Conservation (phyloP, 2,888 invertebrate species). For the Druceiella hillmani region DNA sequence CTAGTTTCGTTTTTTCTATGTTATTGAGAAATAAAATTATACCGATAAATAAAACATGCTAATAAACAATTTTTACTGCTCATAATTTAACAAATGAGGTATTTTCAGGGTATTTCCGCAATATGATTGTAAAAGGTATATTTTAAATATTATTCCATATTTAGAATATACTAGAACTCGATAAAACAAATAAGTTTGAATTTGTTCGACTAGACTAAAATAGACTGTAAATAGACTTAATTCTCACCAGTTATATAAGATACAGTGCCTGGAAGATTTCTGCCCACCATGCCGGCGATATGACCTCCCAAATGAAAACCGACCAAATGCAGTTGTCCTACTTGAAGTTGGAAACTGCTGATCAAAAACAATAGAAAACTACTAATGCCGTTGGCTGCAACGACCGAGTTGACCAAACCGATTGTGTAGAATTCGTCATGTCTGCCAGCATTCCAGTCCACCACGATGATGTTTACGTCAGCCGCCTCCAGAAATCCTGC, state of each 20-base stretch:
- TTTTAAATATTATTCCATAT: no score
- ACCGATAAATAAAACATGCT: no score
- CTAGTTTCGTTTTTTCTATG: no score
- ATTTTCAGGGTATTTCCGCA: no score
- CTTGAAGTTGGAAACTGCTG: conserved; percentile 30
- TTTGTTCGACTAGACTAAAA: no score
- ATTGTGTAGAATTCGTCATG: conserved; percentile 30
- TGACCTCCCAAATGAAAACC: conserved; percentile 45
- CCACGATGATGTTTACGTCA: conserved; percentile 38
- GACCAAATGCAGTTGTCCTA: conserved; percentile 34
- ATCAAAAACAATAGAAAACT: conserved; percentile 37
- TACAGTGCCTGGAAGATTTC: conserved; percentile 28
- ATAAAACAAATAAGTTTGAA: no score
- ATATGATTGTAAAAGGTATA: no score
- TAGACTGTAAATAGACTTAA: no score
- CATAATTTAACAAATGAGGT: no score
- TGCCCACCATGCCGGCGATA: conserved; percentile 41
- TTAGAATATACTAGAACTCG: no score
- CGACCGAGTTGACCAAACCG: conserved; percentile 36
- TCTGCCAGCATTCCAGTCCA: conserved; percentile 39
- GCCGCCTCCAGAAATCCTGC: conserved; percentile 33
- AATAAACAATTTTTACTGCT: no score
- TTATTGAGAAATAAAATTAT: no score
- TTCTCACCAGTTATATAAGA: conserved; percentile 37
- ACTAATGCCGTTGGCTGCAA: conserved; percentile 35